phyloP scores from a whole-genome alignment of 2,113 vertebrate species.

The Percina caprodes region DNA sequence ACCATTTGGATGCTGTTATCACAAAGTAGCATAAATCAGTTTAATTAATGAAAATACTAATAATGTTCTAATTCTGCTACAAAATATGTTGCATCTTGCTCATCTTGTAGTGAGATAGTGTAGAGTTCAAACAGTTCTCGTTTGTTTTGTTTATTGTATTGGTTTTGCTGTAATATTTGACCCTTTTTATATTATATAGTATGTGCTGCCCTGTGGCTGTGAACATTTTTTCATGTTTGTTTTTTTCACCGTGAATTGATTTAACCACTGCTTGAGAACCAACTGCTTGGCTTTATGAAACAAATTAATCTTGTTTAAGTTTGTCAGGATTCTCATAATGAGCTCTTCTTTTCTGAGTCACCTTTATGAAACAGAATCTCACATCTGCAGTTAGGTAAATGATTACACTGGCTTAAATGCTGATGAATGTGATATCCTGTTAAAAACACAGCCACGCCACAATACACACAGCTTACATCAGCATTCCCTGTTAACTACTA shows the following conservation, averaged over 20 bases:
- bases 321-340: not conserved
- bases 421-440: conserved; percentile 64
- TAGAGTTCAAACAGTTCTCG: not conserved
- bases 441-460: conserved; percentile 28
- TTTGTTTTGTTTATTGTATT: not conserved
- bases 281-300: not conserved
- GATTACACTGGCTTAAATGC: conserved; percentile 59
- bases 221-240: not conserved
- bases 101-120: no score
- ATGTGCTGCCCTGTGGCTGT: not conserved
- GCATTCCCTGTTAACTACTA: conserved; percentile 47
- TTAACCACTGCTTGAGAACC: not conserved
- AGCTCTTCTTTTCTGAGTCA: not conserved
- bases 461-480: conserved; percentile 57
- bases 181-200: not conserved
- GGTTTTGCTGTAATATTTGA: not conserved
- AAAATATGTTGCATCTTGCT: not conserved
- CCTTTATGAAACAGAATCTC: conserved; percentile 15
- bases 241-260: not conserved
- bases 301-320: not conserved
- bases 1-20: not conserved
- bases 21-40: not conserved
- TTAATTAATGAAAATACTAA: not conserved
- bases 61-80: not conserved
- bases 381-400: conserved; percentile 61